Evolutionary conservation across 1,140 invertebrate genomes (phyloP), one percentile per base, ranked within the genome.

Genomic region (Argopecten irradians): DNA sequence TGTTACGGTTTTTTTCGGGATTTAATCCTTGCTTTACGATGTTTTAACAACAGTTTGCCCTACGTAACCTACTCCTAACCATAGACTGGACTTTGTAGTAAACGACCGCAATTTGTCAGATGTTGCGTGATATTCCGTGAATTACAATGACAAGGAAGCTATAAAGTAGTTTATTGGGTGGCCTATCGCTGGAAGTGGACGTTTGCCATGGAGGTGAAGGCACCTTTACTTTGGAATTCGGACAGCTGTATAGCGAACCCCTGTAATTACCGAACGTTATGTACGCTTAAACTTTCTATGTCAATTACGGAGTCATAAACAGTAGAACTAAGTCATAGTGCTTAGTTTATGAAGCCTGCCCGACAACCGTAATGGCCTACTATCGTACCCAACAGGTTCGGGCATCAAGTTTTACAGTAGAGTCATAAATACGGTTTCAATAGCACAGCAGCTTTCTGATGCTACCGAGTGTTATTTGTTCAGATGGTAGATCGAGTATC

Each of bases 401-500:
- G 55, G 55, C 22, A 71, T 71, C 55, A 5, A n/a, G 16, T 16
- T 28, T 71, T 71, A 71, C 55, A n/a, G 55, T 71, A 71, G 7
- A 71, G 55, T 71, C 55, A 16, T 71, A 71, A 28, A 28, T 71
- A 22, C 1, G 22, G 55, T 71, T 28, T 71, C n/a, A 28, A 71
- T 71, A 71, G n/a, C 22, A 46, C 1, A 22, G n/a, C 2, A 16
- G 55, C 55, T 71, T 71, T 71, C 55, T 71, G 55, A 71, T 71
- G 55, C 55, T 71, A 5, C 55, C 22, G 19, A 0, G 22, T 71
- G n/a, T 71, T 71, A 71, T 71, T 71, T 71, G 55, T n/a, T 71
- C 55, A 71, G 55, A 71, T 71, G 55, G 55, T 71, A 71, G 55
- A 71, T 71, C 55, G 55, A 71, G 55, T 71, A 71, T 71, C 55